A percentile compares a stretch with the other conserved stretches of the same genome.
Conservation (phyloP, 1,140 invertebrate species). For the Hirudo medicinalis region DNA sequence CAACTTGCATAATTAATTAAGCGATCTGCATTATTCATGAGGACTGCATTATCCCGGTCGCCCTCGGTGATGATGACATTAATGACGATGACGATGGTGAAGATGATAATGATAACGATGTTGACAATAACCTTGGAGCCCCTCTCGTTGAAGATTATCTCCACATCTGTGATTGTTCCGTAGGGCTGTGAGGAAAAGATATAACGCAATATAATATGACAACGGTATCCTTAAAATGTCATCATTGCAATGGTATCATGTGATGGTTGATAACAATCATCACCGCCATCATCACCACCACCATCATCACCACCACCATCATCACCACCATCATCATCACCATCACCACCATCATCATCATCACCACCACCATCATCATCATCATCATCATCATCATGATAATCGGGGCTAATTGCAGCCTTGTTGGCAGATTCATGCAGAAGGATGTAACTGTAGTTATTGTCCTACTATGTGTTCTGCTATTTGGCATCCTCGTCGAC, state of each 20-base stretch:
- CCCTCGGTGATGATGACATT: too few species aligned
- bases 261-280: constrained; percentile 11
- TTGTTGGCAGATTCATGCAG: too few species aligned
- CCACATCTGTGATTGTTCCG: constrained; percentile 92
- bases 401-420: too few species aligned
- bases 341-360: too few species aligned
- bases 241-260: background rate
- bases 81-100: background rate
- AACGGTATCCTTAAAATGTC: background rate
- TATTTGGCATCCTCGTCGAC: too few species aligned
- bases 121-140: constrained; percentile 73
- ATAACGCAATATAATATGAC: too few species aligned
- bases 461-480: too few species aligned
- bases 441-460: too few species aligned
- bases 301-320: constrained; percentile 7
- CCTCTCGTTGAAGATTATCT: constrained; percentile 99
- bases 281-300: constrained; percentile 8
- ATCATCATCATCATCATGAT: background rate
- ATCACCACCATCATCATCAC: background rate
- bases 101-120: background rate
- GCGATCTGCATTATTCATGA: too few species aligned
- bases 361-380: background rate
- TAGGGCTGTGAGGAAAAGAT: constrained; percentile 68
- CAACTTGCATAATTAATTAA: too few species aligned
- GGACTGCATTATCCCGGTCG: too few species aligned